Base-by-base conservation (phyloP, 1,140 invertebrate genomes). In the Eufriesea mexicana region DNA sequence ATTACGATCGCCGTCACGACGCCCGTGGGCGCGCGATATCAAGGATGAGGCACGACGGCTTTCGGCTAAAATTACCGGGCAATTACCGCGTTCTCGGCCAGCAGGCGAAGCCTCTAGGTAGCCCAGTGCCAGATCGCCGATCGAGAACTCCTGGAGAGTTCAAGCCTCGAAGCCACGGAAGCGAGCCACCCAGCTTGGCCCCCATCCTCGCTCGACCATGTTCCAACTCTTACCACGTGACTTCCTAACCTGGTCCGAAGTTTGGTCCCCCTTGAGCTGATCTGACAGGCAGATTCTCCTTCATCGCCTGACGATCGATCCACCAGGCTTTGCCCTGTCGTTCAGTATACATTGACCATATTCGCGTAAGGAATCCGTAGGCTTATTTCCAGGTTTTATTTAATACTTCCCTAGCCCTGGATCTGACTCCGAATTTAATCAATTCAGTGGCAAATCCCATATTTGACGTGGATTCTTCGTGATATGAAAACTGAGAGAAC, bases 11-110 rank as follows among this genome's bases (percentile, higher is more conserved):
- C 10, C 77, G 62, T 68, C 82, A 55, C 49, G 45, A 55, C 23
- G 45, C 59, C 79, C 45, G 75, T 64, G 70, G 57, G 59, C 68
- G 82, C 42, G 28, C 16, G 35, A 14, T 83, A 83, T 78, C 75
- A 64, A 79, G 81, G 81, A 78, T 71, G 67, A 54, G 23, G 71
- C 82, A 42, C n/a, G 23, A 54, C 42, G 28, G 45, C 28, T 55
- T 74, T 62, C 18, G 61, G 51, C 78, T 54, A 84, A 84, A 84
- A 81, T 84, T 84, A 80, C 51, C 45, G 25, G 28, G 18, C 77
- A 73, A 83, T 77, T 62, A 78, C 61, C 25, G n/a, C 66, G 62
- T 18, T 25, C 51, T 45, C 23, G 42, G 49, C 72, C 66, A 25
- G 68, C 9, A 7, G n/a, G 42, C 54, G 7, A 14, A 45, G 68